Evolutionary conservation across 2,113 vertebrate genomes (phyloP), one percentile per base, ranked within the genome.

Genomic region (Genyomyrus donnyi): DNA sequence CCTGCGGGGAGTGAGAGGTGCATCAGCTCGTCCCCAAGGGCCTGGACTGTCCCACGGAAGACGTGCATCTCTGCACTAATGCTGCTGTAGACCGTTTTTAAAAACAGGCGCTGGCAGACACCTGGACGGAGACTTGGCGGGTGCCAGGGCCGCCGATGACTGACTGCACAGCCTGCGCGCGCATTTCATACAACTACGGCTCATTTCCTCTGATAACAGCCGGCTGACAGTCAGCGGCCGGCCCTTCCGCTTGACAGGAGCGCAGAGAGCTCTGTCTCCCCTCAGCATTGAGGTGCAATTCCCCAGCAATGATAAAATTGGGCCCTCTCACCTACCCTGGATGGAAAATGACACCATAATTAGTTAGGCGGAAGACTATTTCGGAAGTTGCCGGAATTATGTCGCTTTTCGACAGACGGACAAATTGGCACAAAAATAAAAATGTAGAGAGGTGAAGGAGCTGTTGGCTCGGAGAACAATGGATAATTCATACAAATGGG

Each of bases 1-100:
- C 98, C 98, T 99, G 94, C 21, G 92, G 91, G 91, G 56, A 39
- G 88, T 8, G 42, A n/a, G 83, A 3, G 45, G 83, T 24, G n/a
- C 1, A 21, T 46, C 35, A 85, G 45, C 2, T 0, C 17, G 74
- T 42, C 17, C 74, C n/a, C 62, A 31, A 11, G 0, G 62, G 10
- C 27, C 27, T 0, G 62, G n/a, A 13, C 9, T 1, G 62, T 70
- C 62, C 62, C 62, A 4, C n/a, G n/a, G n/a, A 27, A 27, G 62
- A 70, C n/a, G 10, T 70, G n/a, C 0, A 15, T 70, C 27, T 31
- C 62, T 31, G 62, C 31, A 27, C n/a, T 27, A 4, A 10, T 70
- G 62, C 62, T 70, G 62, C 62, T 13, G n/a, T 42, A 3, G 70
- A 19, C 35, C 4, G 4, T 39, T 39, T 77, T 77, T 31, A 17